phyloP scores from a whole-genome alignment of 2,888 invertebrate genomes.

The Torymus auratus region DNA sequence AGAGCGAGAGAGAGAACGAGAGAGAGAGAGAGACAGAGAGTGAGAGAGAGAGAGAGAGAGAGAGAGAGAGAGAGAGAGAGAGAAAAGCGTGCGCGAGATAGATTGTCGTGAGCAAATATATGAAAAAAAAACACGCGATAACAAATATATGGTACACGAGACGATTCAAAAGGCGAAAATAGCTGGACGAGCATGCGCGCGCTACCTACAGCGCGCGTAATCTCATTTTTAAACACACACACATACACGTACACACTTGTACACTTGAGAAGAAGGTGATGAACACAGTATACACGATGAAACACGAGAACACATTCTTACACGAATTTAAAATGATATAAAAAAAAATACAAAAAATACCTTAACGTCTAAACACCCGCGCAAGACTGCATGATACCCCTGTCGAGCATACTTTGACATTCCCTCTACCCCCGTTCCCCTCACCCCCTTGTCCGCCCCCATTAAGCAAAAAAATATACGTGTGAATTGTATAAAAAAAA shows the following conservation, averaged over 20 bases:
- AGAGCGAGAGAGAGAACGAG: too few species aligned
- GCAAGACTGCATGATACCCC: constrained; percentile 51
- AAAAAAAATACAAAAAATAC: constrained; percentile 55
- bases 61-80: background rate
- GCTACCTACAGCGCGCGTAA: constrained; percentile 7
- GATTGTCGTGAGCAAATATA: too few species aligned
- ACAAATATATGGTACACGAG: constrained; percentile 35
- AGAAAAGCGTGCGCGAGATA: background rate
- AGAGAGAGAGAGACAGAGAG: too few species aligned
- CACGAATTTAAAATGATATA: constrained; percentile 47
- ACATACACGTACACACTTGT: constrained; percentile 22
- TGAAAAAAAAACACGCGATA: background rate
- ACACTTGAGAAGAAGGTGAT: constrained; percentile 7
- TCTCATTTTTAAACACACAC: background rate
- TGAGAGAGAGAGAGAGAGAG: too few species aligned
- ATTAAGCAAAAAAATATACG: constrained; percentile 44
- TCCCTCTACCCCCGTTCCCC: too few species aligned
- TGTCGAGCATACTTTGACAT: constrained; percentile 34
- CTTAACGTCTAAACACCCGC: constrained; percentile 48
- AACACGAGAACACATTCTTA: constrained; percentile 34
- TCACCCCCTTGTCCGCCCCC: background rate
- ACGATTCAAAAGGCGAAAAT: constrained; percentile 46
- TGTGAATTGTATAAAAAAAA: constrained; percentile 53
- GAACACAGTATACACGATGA: constrained; percentile 31
- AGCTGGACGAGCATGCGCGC: constrained; percentile 8